These are phyloP conservation scores for Ia io DNA, from an alignment of 2,113 vertebrate species.

Conservation along the genomic window DNA sequence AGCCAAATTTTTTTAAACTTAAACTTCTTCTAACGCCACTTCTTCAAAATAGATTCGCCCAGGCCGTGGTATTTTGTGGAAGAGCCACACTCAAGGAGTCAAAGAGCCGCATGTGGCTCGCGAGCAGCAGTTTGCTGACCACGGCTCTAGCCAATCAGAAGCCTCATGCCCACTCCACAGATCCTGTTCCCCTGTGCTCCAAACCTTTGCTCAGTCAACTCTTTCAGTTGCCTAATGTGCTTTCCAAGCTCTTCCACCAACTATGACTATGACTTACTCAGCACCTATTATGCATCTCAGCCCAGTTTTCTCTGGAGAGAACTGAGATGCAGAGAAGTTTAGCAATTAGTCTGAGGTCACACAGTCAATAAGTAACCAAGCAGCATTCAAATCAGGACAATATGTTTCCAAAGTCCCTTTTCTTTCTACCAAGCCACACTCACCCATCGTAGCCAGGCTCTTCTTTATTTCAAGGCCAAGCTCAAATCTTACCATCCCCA, in stretches of 20 bases:
- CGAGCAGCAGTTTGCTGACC: too few relatives aligned
- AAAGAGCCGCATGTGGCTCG: too few relatives aligned
- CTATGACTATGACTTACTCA: not conserved
- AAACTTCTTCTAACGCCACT: too few relatives aligned
- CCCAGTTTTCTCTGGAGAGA: not conserved
- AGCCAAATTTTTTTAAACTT: too few relatives aligned
- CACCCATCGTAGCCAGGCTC: not conserved
- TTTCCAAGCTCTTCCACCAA: not conserved
- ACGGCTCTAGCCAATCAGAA: not conserved
- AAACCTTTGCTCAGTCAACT: not conserved
- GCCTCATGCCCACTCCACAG: not conserved
- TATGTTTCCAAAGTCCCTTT: not conserved
- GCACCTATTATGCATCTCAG: not conserved
- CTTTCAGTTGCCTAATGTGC: not conserved
- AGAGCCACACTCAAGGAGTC: too few relatives aligned
- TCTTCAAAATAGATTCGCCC: too few relatives aligned
- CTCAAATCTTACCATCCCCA: not conserved
- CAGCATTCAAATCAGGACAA: not conserved
- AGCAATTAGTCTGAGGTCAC: not conserved
- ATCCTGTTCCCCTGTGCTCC: not conserved
- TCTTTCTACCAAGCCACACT: not conserved
- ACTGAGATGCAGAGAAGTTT: not conserved
- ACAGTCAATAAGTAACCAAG: not conserved
- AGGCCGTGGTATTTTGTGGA: too few relatives aligned
- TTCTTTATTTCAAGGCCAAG: not conserved